phyloP scores from a whole-genome alignment of 2,113 vertebrate species.

The Hippocampus comes region DNA sequence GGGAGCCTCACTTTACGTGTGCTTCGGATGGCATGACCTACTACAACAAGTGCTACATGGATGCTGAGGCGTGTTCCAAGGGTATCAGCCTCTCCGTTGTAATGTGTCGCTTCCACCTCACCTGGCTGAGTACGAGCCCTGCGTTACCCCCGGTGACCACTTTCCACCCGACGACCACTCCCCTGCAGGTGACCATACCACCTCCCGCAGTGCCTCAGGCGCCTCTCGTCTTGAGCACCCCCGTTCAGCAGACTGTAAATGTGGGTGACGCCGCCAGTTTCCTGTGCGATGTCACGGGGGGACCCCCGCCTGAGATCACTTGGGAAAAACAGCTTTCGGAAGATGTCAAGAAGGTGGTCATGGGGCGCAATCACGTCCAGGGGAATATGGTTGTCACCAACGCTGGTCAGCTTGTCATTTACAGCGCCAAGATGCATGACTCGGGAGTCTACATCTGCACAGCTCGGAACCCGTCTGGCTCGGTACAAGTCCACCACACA shows the following conservation, averaged over 20 bases:
- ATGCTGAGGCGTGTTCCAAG: conserved; percentile 93
- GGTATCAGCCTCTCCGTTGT: conserved; percentile 85
- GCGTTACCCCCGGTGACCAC: conserved; percentile 73
- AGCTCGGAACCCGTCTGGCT: conserved; percentile 79
- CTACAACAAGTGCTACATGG: conserved; percentile 99
- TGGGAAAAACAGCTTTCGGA: conserved; percentile 88
- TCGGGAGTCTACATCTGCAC: conserved; percentile 88
- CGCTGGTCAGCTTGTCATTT: conserved; percentile 92
- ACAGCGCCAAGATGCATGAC: conserved; percentile 83
- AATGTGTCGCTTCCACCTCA: conserved; percentile 87
- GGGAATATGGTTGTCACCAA: conserved; percentile 93
- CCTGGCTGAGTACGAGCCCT: conserved; percentile 88
- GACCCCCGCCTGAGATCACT: conserved; percentile 83
- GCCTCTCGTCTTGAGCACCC: conserved; percentile 74
- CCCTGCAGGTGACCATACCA: conserved; percentile 32
- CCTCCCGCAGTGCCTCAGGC: conserved; percentile 67
- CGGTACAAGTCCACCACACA: conserved; percentile 78
- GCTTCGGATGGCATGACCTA: conserved; percentile 96
- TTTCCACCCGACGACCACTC: conserved; percentile 42
- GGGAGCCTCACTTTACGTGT: conserved; percentile 93
- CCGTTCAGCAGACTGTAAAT: conserved; percentile 74
- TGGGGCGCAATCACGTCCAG: conserved; percentile 86
- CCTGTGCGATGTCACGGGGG: conserved; percentile 82
- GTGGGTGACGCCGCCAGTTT: conserved; percentile 91
- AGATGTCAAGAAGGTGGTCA: conserved; percentile 75